These are phyloP conservation scores for Eupithecia pulchellata DNA, from an alignment of 2,888 invertebrate species.

Conservation along the genomic window DNA sequence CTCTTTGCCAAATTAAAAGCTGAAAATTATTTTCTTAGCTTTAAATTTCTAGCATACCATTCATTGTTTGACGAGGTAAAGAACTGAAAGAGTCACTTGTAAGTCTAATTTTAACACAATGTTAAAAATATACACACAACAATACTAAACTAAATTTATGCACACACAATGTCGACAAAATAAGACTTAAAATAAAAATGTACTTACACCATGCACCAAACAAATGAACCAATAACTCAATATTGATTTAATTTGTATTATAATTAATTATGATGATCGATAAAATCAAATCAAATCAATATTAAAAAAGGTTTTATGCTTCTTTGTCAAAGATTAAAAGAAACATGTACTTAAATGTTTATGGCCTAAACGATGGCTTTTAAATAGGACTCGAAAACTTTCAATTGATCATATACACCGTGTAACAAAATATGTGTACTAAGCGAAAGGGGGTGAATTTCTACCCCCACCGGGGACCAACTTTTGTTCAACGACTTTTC, in stretches of 20 bases:
- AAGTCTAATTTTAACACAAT: neutral
- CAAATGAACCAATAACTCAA: slow-evolving; percentile 45
- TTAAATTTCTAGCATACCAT: neutral
- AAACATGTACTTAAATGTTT: neutral
- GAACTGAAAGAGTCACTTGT: neutral
- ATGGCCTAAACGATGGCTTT: neutral
- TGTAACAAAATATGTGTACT: too few species aligned
- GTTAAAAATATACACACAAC: neutral
- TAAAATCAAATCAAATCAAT: neutral
- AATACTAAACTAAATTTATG: neutral
- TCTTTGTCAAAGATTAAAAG: slow-evolving; percentile 6
- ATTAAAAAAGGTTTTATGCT: neutral
- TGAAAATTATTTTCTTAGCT: neutral
- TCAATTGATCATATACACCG: too few species aligned
- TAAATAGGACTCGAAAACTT: neutral
- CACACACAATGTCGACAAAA: slow-evolving; percentile 1
- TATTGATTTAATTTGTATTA: slow-evolving; percentile 35
- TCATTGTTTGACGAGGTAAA: neutral
- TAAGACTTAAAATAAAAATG: slow-evolving; percentile 54
- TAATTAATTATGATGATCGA: neutral
- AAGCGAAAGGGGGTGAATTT: too few species aligned
- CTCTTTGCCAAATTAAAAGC: neutral
- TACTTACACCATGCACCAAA: slow-evolving; percentile 60
- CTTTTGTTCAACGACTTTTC: too few species aligned
- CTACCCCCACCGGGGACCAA: too few species aligned